Base-by-base conservation (phyloP, 2,113 vertebrate genomes). In the Perognathus longimembris region DNA sequence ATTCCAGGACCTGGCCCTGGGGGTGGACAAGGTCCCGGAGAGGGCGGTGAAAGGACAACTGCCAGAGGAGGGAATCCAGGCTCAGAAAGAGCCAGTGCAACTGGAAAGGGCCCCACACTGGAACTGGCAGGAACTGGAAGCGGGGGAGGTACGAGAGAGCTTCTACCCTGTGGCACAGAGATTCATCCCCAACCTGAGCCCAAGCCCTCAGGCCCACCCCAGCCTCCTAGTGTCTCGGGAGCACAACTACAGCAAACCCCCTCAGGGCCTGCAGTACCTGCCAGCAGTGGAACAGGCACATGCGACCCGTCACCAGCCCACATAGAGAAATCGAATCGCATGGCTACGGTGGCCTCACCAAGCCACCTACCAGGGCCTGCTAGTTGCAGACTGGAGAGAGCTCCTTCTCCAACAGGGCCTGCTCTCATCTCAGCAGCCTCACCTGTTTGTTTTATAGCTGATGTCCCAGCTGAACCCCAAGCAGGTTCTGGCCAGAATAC, bases 1-100 rank as follows among this genome's bases (percentile, higher is more conserved):
- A 98, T 98, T 70, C 98, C 98, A 0, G 99, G 98, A 71, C 98
- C 99, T 0, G 98, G 99, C 4, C 99, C 98, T 1, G 99, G 98
- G n/a, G 98, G 98, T 85, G 98, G 98, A 82, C 98, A 98, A 74
- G 97, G 98, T 59, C 94, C 97, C 10, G 96, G 97, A n/a, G 98
- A 98, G 11, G 93, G 96, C 0, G 96, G 96, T 81, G 96, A 94
- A 38, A 67, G 88, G 3, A 90, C 88, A 0, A 85, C 94, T 6
- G 70, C 92, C 76, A 42, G 94, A 81, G 94, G 92, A 91, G 95
- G 97, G 42, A 77, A 92, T 75, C 6, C 97, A 78, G 93, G 95
- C 21, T 26, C 97, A 11, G 59, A 89, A 1, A 66, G 96, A 85
- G 36, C 74, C 97, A 1, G 11, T 20, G 79, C 87, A 76, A 50